A percentile compares a stretch with the other conserved stretches of the same genome.
Evolutionary conservation across 2,888 invertebrate genomes (phyloP).

Genomic region (Orthosia gothica): DNA sequence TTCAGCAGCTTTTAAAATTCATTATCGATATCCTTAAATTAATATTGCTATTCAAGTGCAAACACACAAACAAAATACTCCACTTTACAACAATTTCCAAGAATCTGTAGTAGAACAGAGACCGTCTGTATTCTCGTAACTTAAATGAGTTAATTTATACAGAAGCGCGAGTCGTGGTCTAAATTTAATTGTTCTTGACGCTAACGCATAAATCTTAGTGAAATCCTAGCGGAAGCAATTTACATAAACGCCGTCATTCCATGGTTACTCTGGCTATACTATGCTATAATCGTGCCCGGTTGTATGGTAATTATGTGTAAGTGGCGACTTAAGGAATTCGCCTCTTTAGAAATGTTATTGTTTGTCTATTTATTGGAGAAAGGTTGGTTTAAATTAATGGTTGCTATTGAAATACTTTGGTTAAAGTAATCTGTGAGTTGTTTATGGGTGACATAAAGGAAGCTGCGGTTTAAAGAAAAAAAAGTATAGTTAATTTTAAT

Average conservation of each 20-base stretch:
- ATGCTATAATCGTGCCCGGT: conserved; percentile 78
- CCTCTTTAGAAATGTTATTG: conserved; percentile 57
- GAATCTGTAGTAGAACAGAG: conserved; percentile 48
- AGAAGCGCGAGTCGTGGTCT: conserved; percentile 82
- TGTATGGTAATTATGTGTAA: conserved; percentile 69
- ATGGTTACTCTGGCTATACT: conserved; percentile 68
- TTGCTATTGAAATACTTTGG: conserved; percentile 1
- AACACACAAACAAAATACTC: conserved; percentile 2
- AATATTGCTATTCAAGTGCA: neutral
- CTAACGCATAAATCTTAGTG: conserved; percentile 86
- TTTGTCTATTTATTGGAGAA: conserved; percentile 42
- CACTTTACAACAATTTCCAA: conserved; percentile 29
- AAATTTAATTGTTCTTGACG: conserved; percentile 90
- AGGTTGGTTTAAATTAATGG: conserved; percentile 35
- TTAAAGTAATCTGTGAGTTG: neutral
- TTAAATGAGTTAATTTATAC: conserved; percentile 85
- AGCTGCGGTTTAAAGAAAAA: too few relatives aligned
- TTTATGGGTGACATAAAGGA: neutral
- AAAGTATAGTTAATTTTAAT: neutral
- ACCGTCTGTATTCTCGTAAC: conserved; percentile 63
- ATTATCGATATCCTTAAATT: neutral
- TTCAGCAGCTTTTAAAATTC: neutral
- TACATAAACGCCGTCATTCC: conserved; percentile 87
- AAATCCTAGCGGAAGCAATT: conserved; percentile 88
- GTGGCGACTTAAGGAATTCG: conserved; percentile 59